These are phyloP conservation scores for Aplocera efformata DNA, from an alignment of 2,888 invertebrate species.

Conservation along the genomic window DNA sequence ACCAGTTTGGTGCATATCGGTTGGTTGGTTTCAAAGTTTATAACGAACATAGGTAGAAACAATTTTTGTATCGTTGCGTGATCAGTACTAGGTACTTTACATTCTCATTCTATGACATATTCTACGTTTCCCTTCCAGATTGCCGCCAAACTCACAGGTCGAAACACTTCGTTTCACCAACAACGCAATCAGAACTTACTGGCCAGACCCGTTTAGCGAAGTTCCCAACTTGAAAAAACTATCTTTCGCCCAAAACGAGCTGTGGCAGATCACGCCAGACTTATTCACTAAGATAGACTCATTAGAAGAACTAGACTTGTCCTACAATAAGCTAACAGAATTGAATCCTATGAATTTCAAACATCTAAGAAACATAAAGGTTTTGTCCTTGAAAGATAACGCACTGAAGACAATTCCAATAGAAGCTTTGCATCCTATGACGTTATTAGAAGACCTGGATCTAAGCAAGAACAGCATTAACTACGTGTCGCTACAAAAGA, in stretches of 20 bases:
- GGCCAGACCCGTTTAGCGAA: conserved; percentile 69
- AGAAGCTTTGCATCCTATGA: conserved; percentile 58
- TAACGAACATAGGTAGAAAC: too few relatives aligned
- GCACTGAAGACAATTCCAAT: conserved; percentile 59
- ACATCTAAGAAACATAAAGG: conserved; percentile 49
- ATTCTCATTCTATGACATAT: background rate
- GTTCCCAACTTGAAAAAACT: conserved; percentile 60
- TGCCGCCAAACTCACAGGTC: conserved; percentile 65
- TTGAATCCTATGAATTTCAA: conserved; percentile 66
- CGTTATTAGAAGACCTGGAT: conserved; percentile 64
- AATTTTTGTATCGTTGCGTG: too few relatives aligned
- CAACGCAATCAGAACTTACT: conserved; percentile 67
- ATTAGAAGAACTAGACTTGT: conserved; percentile 75
- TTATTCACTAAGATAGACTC: conserved; percentile 63
- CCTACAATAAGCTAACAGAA: conserved; percentile 68
- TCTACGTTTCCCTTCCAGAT: conserved; percentile 46
- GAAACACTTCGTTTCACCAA: conserved; percentile 63
- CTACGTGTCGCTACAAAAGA: conserved; percentile 55
- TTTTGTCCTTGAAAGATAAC: conserved; percentile 73
- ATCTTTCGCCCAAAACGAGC: conserved; percentile 73
- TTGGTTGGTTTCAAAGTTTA: too few relatives aligned
- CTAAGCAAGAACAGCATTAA: conserved; percentile 71
- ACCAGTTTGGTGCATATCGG: too few relatives aligned
- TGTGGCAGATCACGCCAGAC: conserved; percentile 65
- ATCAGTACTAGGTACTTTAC: too few relatives aligned